Base-by-base conservation (phyloP, 2,113 vertebrate species). In the Dascyllus trimaculatus region DNA sequence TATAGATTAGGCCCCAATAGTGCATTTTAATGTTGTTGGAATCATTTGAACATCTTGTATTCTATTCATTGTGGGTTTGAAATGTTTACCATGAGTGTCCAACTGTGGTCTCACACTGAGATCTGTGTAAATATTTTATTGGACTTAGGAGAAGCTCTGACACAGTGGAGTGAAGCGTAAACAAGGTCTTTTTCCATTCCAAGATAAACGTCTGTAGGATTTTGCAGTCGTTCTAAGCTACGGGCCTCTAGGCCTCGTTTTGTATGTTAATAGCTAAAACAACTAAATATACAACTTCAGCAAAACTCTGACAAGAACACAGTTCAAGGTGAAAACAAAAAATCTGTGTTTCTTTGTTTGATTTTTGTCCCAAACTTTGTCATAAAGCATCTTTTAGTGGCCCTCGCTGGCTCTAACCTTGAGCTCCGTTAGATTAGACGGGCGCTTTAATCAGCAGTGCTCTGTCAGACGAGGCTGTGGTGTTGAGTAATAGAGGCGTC, bases 401-500 rank as follows among this genome's bases (percentile, higher is more conserved):
- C 1, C 32, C 32, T 35, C 7, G 32, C 32, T 35, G 32, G 32
- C 32, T 35, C 32, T 35, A 15, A 43, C 40, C 4, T 13, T 40
- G 38, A 11, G 38, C 13, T 43, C 40, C 3, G 11, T 35, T 24
- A 32, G 46, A 19, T 61, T 46, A 52, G 66, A 24, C 66, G 21
- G 17, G 52, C 48, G 58, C 71, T 74, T 60, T 66, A 43, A 75
- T 59, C 6, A 19, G 0, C 21, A 3, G 49, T n/a, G 60, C 56
- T 67, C 25, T 38, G 48, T 71, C 66, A 63, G 65, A 65, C 40
- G 64, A 80, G 66, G 25, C 45, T 80, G 69, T 72, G 46, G 57
- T 74, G 81, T 91, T 89, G 62, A 83, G 86, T 75, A 91, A 88
- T 29, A 38, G 18, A 59, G 59, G 60, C 78, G 48, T 82, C 77